Conservation (phyloP, 2,797 vertebrate genomes). For the Hyperoplus immaculatus region DNA sequence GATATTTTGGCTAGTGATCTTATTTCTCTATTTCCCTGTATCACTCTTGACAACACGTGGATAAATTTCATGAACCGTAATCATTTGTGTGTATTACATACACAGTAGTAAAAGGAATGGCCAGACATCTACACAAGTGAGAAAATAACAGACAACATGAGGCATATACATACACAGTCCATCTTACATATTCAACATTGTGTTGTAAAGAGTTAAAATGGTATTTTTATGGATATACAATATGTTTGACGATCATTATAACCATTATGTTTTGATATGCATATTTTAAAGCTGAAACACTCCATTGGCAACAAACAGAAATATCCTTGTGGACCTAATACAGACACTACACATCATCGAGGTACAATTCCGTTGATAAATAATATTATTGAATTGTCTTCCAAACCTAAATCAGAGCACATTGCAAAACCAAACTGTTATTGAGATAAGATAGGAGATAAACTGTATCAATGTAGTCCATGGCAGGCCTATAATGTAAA, state of each 20-base stretch:
- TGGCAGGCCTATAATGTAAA: constrained; percentile 17
- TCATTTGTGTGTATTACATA: neutral
- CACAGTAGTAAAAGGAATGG: neutral
- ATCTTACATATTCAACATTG: neutral
- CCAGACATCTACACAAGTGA: neutral
- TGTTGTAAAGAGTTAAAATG: neutral
- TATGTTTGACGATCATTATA: neutral
- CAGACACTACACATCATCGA: neutral
- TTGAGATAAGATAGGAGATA: constrained; percentile 20
- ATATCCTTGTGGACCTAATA: no score
- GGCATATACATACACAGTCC: neutral
- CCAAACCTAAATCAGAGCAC: neutral
- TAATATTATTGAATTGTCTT: neutral
- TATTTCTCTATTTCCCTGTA: neutral
- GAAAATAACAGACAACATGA: neutral
- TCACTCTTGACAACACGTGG: neutral
- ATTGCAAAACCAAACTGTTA: constrained; percentile 1
- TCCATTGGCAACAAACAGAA: no score
- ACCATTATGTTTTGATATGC: neutral
- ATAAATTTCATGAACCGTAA: neutral
- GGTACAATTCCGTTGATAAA: neutral
- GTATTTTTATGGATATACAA: neutral
- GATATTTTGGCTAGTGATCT: neutral
- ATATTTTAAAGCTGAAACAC: neutral
- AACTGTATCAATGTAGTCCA: constrained; percentile 9